Base-by-base conservation (phyloP, 2,797 vertebrate species). In the Cottoperca gobio region DNA sequence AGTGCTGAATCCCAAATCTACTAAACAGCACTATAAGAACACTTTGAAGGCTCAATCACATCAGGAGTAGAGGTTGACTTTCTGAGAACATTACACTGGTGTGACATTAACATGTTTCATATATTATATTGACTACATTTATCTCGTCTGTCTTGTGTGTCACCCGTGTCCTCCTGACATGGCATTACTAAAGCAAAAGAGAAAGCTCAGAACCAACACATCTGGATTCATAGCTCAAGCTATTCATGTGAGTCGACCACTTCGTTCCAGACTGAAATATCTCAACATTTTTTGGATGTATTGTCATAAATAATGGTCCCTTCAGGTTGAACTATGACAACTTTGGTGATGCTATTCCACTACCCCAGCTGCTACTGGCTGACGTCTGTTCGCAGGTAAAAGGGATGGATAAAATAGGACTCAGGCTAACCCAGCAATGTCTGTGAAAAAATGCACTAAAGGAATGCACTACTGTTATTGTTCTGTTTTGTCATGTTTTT, bases 1-100 rank as follows among this genome's bases (percentile, higher is more conserved):
- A 64, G n/a, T 70, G 61, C 46, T 50, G 49, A 67, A 78, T 80
- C 45, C 61, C 23, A 46, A 78, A 64, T 54, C 17, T 66, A 65
- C 37, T 12, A 39, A 63, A 55, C 13, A 60, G 50, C 43, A 57
- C 37, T 21, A 9, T 37, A 73, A 58, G 59, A 55, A 67, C 11
- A 49, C 23, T 14, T 43, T 52, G 46, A 59, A 52, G 42, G 58
- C 8, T 81, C 52, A 54, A 40, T 50, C 6, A 17, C 53, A 79
- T 59, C 50, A 40, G 33, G n/a, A 35, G 46, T 33, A 64, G 46
- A 58, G 24, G 53, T 14, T 72, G 40, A 70, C 13, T 37, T 57
- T 48, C 63, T 35, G 21, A 52, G 66, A 43, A 1, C 12, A 37
- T 33, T 65, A 67, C 0, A 58, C 61, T 60, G 65, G 50, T 67